Percentiles rank a stretch among this genome's conserved stretches.
phyloP scores from a whole-genome alignment of 1,140 invertebrate genomes.

The Phthorimaea operculella region DNA sequence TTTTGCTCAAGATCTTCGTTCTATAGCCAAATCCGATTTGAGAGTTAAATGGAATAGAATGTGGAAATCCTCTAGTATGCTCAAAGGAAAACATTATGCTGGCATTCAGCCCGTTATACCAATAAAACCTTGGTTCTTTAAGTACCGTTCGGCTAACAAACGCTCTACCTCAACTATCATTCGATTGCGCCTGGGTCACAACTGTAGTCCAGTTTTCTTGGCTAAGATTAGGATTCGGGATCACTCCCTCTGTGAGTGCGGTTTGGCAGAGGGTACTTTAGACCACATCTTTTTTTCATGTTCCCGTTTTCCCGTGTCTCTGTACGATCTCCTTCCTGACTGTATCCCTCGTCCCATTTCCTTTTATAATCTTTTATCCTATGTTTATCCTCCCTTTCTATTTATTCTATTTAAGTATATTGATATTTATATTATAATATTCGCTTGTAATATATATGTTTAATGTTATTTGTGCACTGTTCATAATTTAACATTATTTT shows the following conservation, averaged over 20 bases:
- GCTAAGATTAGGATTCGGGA: background rate
- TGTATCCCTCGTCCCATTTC: no score
- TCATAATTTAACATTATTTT: no score
- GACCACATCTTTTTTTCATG: background rate
- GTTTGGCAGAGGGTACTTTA: background rate
- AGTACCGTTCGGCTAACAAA: background rate
- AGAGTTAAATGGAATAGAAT: no score
- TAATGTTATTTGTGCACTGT: no score
- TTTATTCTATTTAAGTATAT: no score
- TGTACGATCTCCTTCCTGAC: no score
- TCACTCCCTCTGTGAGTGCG: background rate
- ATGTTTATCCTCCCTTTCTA: no score
- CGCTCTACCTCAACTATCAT: background rate
- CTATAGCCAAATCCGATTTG: background rate
- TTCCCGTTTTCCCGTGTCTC: no score
- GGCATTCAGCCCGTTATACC: background rate
- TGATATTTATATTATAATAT: no score
- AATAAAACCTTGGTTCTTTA: background rate
- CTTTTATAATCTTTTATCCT: no score
- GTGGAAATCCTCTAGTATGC: background rate
- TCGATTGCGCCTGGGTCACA: background rate
- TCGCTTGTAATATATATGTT: no score
- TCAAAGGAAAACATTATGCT: background rate
- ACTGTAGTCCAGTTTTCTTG: background rate
- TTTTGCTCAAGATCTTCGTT: background rate